Evolutionary conservation across 1,140 invertebrate species (phyloP), one percentile per base, ranked within the genome.

Genomic region (Zophobas atratus): DNA sequence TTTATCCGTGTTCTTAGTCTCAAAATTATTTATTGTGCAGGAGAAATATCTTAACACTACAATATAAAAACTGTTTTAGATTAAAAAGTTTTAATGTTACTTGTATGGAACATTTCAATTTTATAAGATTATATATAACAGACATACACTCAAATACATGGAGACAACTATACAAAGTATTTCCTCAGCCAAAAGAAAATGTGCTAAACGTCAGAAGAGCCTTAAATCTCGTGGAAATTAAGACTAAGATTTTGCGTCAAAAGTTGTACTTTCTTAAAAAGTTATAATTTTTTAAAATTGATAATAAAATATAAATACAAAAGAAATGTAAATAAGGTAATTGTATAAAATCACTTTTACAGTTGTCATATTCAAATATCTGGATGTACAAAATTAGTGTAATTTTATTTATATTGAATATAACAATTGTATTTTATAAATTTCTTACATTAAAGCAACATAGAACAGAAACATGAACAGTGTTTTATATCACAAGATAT

Each of bases 61-160:
- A 49, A 76, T 43, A 41, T 79, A 20, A 67, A 67, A 41, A 48
- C 43, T 39, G 38, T 43, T 0, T 43, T 67, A 76, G 80, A 81
- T 81, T 81, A 81, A 81, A 81, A 81, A 81, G 78, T 73, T 81
- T 81, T 80, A 77, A 78, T 79, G 79, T 77, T 77, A 80, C 73
- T 80, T 77, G 71, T 81, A 76, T 81, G 78, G 80, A 81, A 81
- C 80, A 81, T 81, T 81, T 77, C 74, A 81, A 77, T 80, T 80
- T 81, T 80, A 80, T 81, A 81, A 81, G 80, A 81, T 81, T 81
- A 80, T 81, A 81, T 77, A 76, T 75, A 81, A 81, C 80, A 81
- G 79, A 81, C 80, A 81, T 81, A 81, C 80, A 81, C 80, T 81
- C 77, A 81, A 78, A 74, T 81, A 81, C 80, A 81, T 81, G 79